Conservation (phyloP, 2,888 invertebrate genomes). For the Silvanus unidentatus region DNA sequence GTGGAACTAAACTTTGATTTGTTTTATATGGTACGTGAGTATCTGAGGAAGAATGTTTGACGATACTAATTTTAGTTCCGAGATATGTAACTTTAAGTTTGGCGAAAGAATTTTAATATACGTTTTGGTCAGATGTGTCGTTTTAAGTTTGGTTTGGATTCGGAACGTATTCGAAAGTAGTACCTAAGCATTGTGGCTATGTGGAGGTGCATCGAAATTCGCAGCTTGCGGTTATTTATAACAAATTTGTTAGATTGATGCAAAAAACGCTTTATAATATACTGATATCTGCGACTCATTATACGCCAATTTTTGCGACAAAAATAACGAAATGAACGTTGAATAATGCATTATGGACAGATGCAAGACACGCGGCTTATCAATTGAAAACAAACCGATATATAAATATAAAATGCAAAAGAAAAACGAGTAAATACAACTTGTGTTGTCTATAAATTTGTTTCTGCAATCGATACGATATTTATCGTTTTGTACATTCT, state of each 20-base stretch:
- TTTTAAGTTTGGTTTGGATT: too few species aligned
- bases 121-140: too few species aligned
- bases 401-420: slow-evolving; percentile 31
- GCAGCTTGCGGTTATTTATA: background rate
- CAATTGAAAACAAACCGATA: slow-evolving; percentile 24
- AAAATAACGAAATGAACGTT: slow-evolving; percentile 7
- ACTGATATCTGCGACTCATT: background rate
- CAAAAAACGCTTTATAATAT: background rate
- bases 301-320: background rate
- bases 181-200: too few species aligned
- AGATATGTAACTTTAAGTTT: too few species aligned
- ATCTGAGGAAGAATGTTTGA: slow-evolving; percentile 21
- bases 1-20: slow-evolving; percentile 34
- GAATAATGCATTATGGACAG: slow-evolving; percentile 35
- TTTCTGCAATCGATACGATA: slow-evolving; percentile 28
- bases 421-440: slow-evolving; percentile 21
- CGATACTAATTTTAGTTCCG: too few species aligned
- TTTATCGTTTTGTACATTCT: slow-evolving; percentile 33
- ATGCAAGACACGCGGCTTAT: slow-evolving; percentile 32
- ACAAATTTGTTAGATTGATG: too few species aligned
- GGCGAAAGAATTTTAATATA: too few species aligned
- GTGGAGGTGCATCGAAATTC: background rate
- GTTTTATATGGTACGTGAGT: slow-evolving; percentile 30
- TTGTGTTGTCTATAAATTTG: slow-evolving; percentile 37
- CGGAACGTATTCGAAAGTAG: too few species aligned